These are phyloP conservation scores for Lamprotornis superbus DNA, from an alignment of 2,113 vertebrate genomes.

Conservation along the genomic window DNA sequence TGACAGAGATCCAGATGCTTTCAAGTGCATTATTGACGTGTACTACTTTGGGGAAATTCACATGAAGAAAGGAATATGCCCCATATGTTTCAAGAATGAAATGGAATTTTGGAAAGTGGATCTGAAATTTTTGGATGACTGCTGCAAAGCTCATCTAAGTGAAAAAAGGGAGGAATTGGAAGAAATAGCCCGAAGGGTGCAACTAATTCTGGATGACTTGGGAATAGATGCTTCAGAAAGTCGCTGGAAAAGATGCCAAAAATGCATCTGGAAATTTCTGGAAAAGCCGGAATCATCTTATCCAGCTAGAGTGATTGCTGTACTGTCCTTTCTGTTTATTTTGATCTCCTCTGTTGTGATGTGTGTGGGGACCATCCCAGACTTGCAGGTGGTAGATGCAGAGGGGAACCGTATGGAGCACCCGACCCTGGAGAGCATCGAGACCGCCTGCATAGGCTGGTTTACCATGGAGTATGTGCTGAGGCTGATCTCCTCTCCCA, in stretches of 20 bases:
- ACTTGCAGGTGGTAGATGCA: constrained; percentile 85
- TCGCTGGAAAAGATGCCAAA: constrained; percentile 84
- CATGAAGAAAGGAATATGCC: constrained; percentile 95
- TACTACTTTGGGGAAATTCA: constrained; percentile 96
- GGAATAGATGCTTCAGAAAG: constrained; percentile 79
- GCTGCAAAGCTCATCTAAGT: constrained; percentile 88
- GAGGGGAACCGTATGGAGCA: constrained; percentile 92
- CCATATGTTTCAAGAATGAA: constrained; percentile 95
- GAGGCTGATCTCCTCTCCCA: constrained; percentile 88
- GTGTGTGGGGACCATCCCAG: constrained; percentile 95
- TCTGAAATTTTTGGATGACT: constrained; percentile 88
- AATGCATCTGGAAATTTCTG: constrained; percentile 91
- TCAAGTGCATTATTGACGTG: constrained; percentile 92
- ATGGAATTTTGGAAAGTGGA: constrained; percentile 99
- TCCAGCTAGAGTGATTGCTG: constrained; percentile 85
- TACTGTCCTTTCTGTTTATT: constrained; percentile 91
- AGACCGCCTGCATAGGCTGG: constrained; percentile 93
- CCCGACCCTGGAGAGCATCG: constrained; percentile 88
- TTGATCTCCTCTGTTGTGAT: constrained; percentile 90
- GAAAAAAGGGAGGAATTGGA: constrained; percentile 94
- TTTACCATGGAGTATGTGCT: constrained; percentile 92
- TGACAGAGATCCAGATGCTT: constrained; percentile 94
- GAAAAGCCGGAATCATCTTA: constrained; percentile 94
- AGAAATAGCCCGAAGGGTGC: constrained; percentile 91
- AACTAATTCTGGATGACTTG: constrained; percentile 90